Evolutionary conservation across 2,113 vertebrate species (phyloP).

Genomic region (Gorilla gorilla): DNA sequence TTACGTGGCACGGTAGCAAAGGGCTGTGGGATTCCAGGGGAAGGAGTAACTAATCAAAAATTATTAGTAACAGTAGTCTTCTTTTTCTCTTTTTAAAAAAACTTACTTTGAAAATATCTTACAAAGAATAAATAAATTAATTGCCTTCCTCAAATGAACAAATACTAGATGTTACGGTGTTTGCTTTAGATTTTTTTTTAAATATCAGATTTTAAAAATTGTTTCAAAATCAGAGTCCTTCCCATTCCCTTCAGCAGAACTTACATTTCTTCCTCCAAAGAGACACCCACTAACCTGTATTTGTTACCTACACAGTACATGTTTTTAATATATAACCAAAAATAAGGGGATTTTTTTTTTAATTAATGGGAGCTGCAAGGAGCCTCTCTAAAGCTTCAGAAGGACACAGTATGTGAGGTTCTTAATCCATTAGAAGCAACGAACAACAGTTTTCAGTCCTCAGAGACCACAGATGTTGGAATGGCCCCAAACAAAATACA

Average conservation of each 20-base stretch:
- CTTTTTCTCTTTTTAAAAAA: not conserved
- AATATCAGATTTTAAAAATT: not conserved
- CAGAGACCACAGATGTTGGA: not conserved
- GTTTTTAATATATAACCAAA: not conserved
- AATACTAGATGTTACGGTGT: not conserved
- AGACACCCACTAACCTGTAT: not conserved
- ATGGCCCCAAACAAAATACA: not conserved
- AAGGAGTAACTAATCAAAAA: not conserved
- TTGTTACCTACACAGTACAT: not conserved
- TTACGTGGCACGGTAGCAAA: not conserved
- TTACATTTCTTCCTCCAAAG: not conserved
- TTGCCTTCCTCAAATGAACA: not conserved
- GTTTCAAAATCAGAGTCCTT: not conserved
- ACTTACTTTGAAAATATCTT: not conserved
- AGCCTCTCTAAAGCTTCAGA: not conserved
- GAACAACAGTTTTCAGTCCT: not conserved
- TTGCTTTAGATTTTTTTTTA: not conserved
- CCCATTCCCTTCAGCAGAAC: not conserved
- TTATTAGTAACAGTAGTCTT: not conserved
- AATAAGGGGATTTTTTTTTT: not conserved
- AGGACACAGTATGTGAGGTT: not conserved
- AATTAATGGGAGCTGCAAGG: not conserved
- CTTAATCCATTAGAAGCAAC: not conserved
- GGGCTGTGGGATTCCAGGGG: not conserved
- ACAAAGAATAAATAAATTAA: not conserved